Evolutionary conservation across 2,113 vertebrate genomes (phyloP).

Genomic region (Gnathonemus echidnorhynchus): DNA sequence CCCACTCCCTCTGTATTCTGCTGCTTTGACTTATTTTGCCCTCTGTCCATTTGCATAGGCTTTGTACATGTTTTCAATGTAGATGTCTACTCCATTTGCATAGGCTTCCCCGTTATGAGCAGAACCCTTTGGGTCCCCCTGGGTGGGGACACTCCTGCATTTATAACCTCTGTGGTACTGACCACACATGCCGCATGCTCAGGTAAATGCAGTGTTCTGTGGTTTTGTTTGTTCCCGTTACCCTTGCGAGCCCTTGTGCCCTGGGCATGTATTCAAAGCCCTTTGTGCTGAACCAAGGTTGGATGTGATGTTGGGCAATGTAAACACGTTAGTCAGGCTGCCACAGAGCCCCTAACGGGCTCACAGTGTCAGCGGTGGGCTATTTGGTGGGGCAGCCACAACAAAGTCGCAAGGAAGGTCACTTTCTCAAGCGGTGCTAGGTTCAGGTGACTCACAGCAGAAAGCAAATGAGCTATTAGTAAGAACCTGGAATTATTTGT

Average conservation of each 20-base stretch:
- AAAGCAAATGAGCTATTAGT: neutral
- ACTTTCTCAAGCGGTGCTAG: constrained; percentile 35
- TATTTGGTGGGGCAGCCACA: constrained; percentile 36
- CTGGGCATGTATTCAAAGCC: neutral
- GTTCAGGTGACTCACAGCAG: constrained; percentile 42
- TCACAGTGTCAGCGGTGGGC: constrained; percentile 38
- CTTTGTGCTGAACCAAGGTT: constrained; percentile 13
- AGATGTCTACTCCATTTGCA: neutral
- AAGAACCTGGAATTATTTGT: neutral
- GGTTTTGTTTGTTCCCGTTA: neutral
- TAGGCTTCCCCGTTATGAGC: neutral
- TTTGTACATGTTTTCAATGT: too few species aligned
- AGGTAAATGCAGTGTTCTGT: neutral
- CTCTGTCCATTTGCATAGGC: neutral
- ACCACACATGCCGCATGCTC: neutral
- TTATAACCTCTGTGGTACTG: neutral
- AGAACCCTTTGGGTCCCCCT: neutral
- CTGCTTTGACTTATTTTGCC: neutral
- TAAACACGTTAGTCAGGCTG: neutral
- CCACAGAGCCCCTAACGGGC: constrained; percentile 13
- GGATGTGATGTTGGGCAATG: constrained; percentile 8
- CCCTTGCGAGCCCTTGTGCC: neutral
- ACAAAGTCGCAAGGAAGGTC: constrained; percentile 45
- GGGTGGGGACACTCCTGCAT: neutral
- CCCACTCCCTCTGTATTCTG: neutral